A percentile compares a stretch with the other conserved stretches of the same genome.
Evolutionary conservation across 1,140 invertebrate genomes (phyloP).

Genomic region (Adelges cooleyi): DNA sequence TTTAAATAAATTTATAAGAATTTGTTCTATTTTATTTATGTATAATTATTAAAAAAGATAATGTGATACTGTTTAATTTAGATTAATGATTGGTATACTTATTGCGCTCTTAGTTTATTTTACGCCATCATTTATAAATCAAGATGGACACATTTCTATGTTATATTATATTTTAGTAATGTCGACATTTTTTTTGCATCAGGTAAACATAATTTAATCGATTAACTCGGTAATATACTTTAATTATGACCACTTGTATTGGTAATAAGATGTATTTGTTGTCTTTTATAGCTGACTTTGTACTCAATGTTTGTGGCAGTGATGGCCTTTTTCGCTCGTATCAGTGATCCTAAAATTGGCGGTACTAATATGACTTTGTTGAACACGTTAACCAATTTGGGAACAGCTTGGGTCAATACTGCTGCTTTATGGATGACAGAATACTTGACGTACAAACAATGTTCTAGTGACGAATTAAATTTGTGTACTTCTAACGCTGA

Average conservation of each 20-base stretch:
- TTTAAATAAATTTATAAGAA: background rate
- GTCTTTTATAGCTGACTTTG: conserved; percentile 32
- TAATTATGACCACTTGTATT: background rate
- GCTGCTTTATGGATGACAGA: conserved; percentile 87
- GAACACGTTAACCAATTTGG: conserved; percentile 92
- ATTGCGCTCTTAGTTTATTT: conserved; percentile 73
- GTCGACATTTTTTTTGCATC: conserved; percentile 12
- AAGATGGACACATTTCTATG: conserved; percentile 44
- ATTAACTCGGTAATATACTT: background rate
- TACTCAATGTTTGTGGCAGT: conserved; percentile 69
- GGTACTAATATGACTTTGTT: conserved; percentile 99
- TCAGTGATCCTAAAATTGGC: conserved; percentile 87
- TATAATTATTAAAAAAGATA: background rate
- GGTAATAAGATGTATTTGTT: background rate
- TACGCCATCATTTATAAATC: conserved; percentile 59
- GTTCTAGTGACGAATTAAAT: conserved; percentile 39
- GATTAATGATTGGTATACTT: conserved; percentile 42
- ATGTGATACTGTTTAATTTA: background rate
- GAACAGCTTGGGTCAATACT: conserved; percentile 93
- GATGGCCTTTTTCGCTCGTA: conserved; percentile 73
- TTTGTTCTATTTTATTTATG: no score
- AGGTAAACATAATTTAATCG: background rate
- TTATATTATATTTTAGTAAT: conserved; percentile 16
- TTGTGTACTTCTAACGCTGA: background rate
- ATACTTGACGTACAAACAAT: conserved; percentile 66